A percentile compares a stretch with the other conserved stretches of the same genome.
phyloP scores from a whole-genome alignment of 2,888 invertebrate genomes.

The Alentia gelatinosa region DNA sequence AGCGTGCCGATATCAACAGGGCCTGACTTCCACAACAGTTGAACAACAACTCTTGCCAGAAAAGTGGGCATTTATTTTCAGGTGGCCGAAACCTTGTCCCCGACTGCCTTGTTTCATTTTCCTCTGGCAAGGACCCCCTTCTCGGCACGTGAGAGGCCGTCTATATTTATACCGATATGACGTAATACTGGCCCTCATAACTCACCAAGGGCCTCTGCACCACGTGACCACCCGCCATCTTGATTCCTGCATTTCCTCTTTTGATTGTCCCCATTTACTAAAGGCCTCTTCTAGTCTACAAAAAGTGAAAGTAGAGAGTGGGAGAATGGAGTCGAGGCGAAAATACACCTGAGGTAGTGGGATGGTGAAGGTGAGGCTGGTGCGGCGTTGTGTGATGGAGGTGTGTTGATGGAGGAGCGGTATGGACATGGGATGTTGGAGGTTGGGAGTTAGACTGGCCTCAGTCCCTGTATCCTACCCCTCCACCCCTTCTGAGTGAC shows the following conservation, averaged over 20 bases:
- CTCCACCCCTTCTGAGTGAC: no score
- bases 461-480: no score
- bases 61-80: not conserved
- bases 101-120: no score
- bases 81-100: not conserved
- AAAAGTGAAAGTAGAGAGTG: no score
- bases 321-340: not conserved
- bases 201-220: not conserved
- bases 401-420: not conserved
- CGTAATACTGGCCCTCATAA: not conserved
- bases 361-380: not conserved
- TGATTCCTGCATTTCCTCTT: no score
- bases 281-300: no score
- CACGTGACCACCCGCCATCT: not conserved
- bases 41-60: not conserved
- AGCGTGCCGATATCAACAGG: not conserved
- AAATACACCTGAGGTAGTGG: not conserved
- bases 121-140: no score
- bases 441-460: not conserved
- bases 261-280: no score
- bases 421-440: not conserved
- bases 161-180: not conserved
- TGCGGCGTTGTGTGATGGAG: not conserved
- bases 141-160: not conserved
- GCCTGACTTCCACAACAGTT: not conserved